A percentile compares a stretch with the other conserved stretches of the same genome.
These are phyloP conservation scores for Procambarus clarkii DNA, from an alignment of 1,140 invertebrate species.

Conservation along the genomic window DNA sequence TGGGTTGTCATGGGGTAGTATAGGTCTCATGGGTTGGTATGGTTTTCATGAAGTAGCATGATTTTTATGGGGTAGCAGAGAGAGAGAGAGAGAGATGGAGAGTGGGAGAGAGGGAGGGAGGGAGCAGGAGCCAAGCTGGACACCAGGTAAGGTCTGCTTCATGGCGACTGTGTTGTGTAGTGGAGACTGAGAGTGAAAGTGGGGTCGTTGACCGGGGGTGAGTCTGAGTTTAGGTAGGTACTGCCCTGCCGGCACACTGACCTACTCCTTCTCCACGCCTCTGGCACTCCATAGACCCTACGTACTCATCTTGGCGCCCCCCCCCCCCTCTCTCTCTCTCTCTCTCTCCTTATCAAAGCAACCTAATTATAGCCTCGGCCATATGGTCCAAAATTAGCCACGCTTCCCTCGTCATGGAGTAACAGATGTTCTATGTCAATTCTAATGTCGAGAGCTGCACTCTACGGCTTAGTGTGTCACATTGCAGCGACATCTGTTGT, in stretches of 20 bases:
- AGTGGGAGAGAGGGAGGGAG: too few species aligned
- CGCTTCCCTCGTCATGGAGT: neutral
- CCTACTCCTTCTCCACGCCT: conserved; percentile 7
- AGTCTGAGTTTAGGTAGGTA: neutral
- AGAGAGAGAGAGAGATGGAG: too few species aligned
- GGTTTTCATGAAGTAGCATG: too few species aligned
- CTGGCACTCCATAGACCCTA: neutral
- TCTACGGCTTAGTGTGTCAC: neutral
- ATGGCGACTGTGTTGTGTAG: neutral
- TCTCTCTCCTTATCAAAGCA: neutral
- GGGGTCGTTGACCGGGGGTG: conserved; percentile 22
- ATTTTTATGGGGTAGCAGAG: too few species aligned
- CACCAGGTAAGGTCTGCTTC: neutral
- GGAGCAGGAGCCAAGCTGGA: neutral
- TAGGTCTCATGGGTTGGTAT: too few species aligned
- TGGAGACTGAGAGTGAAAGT: conserved; percentile 29
- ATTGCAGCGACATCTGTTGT: neutral
- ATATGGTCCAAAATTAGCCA: neutral
- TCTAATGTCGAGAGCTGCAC: neutral
- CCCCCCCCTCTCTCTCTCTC: neutral
- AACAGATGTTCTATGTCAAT: neutral
- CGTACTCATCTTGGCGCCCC: neutral
- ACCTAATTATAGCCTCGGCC: neutral
- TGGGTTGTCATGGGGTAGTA: too few species aligned
- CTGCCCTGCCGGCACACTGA: conserved; percentile 25